phyloP scores from a whole-genome alignment of 2,888 invertebrate genomes.

The Drosophila bunnanda region DNA sequence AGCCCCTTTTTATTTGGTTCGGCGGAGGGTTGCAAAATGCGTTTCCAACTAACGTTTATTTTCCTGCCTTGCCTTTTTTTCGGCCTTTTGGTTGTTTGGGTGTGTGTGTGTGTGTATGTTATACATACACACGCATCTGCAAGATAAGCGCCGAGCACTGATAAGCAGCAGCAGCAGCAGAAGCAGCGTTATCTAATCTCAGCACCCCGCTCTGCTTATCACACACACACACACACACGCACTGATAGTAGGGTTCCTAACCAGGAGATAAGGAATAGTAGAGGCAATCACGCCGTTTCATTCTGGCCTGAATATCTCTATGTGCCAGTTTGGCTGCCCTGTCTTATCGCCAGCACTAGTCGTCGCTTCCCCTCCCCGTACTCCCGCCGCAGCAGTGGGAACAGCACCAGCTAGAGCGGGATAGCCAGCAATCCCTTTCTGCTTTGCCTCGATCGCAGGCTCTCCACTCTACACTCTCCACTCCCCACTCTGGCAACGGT shows the following conservation, averaged over 20 bases:
- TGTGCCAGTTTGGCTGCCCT: constrained; percentile 34
- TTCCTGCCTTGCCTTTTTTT: constrained; percentile 19
- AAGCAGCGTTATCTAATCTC: constrained; percentile 47
- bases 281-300: constrained; percentile 55
- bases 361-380: constrained; percentile 12
- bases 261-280: constrained; percentile 33
- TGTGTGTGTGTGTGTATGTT: constrained; percentile 1
- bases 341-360: constrained; percentile 21
- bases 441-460: constrained; percentile 42
- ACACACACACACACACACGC: neutral
- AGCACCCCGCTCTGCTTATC: constrained; percentile 23
- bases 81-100: neutral
- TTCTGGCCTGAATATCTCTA: constrained; percentile 52
- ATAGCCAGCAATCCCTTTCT: constrained; percentile 20
- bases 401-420: constrained; percentile 7
- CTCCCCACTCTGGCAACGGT: constrained; percentile 17
- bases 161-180: constrained; percentile 16
- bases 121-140: constrained; percentile 34
- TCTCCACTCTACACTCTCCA: neutral
- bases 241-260: constrained; percentile 7
- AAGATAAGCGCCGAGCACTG: constrained; percentile 31
- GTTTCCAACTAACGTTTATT: constrained; percentile 31
- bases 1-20: constrained; percentile 31
- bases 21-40: constrained; percentile 53
- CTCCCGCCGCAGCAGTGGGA: constrained; percentile 5